Conservation (phyloP, 2,888 invertebrate species). For the Perizoma affinitatum region DNA sequence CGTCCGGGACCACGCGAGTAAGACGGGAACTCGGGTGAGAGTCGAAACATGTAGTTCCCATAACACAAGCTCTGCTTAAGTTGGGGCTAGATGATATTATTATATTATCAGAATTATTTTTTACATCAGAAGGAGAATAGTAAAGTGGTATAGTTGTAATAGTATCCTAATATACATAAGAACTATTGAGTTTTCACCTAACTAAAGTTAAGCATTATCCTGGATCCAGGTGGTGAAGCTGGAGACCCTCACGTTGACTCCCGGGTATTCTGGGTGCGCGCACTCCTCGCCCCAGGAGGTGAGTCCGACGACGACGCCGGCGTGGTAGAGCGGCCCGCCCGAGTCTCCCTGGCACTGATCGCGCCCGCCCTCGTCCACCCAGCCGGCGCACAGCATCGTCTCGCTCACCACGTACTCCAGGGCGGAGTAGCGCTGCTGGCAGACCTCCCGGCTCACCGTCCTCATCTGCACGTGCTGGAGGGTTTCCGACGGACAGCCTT, state of each 20-base stretch:
- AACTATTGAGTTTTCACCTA: too few relatives aligned
- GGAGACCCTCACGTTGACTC: constrained; percentile 47
- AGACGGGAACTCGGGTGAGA: too few relatives aligned
- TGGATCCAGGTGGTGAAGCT: constrained; percentile 34
- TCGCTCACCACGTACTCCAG: constrained; percentile 33
- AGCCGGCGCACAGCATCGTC: constrained; percentile 51
- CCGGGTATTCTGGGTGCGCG: constrained; percentile 41
- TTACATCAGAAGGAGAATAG: too few relatives aligned
- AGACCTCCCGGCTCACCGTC: constrained; percentile 45
- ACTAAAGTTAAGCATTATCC: constrained; percentile 12
- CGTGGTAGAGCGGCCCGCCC: constrained; percentile 49
- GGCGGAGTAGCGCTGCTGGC: constrained; percentile 32
- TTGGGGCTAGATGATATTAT: too few relatives aligned
- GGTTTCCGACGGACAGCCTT: constrained; percentile 36
- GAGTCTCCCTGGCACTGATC: constrained; percentile 51
- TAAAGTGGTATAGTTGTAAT: too few relatives aligned
- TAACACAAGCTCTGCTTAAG: too few relatives aligned
- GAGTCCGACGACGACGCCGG: constrained; percentile 46
- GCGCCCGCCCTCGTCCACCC: constrained; percentile 45
- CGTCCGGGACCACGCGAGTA: too few relatives aligned
- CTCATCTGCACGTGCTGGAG: constrained; percentile 51
- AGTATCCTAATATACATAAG: too few relatives aligned
- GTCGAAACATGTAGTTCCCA: too few relatives aligned
- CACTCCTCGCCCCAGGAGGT: constrained; percentile 47
- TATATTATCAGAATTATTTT: too few relatives aligned